Evolutionary conservation across 1,140 invertebrate species (phyloP).

Genomic region (Neodiprion pinetum): DNA sequence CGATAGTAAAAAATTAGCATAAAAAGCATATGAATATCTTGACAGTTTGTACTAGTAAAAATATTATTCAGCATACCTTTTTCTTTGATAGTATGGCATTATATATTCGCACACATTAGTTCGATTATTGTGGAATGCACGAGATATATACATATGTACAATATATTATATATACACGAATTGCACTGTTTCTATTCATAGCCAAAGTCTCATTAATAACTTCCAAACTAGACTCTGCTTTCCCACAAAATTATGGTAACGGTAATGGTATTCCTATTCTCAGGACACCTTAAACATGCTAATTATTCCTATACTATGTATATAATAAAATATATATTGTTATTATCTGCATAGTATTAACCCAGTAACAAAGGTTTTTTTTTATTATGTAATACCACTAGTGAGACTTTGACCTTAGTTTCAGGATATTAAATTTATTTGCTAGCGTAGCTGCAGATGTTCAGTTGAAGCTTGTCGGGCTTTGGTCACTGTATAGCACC

Average conservation of each 20-base stretch:
- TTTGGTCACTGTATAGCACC: slow-evolving; percentile 55
- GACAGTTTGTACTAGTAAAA: no score
- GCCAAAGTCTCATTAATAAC: slow-evolving; percentile 22
- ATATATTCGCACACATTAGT: no score
- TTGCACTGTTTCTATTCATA: slow-evolving; percentile 24
- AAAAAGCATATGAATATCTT: no score
- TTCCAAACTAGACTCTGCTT: slow-evolving; percentile 8
- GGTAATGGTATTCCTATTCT: no score
- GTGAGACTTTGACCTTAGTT: slow-evolving; percentile 36
- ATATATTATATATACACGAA: slow-evolving; percentile 22
- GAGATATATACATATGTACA: no score
- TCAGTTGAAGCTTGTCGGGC: slow-evolving; percentile 49
- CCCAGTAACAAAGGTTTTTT: background rate
- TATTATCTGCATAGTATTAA: slow-evolving; percentile 16
- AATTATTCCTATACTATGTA: slow-evolving; percentile 10
- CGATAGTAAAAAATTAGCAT: no score
- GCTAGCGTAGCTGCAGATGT: slow-evolving; percentile 37
- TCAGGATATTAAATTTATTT: slow-evolving; percentile 39
- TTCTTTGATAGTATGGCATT: no score
- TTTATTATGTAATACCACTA: slow-evolving; percentile 19
- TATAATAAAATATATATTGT: slow-evolving; percentile 13
- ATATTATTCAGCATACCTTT: no score
- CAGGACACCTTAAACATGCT: no score
- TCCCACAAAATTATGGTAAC: no score
- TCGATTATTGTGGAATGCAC: no score